Evolutionary conservation across 1,140 invertebrate species (phyloP), one percentile per base, ranked within the genome.

Genomic region (Neelides sp.): DNA sequence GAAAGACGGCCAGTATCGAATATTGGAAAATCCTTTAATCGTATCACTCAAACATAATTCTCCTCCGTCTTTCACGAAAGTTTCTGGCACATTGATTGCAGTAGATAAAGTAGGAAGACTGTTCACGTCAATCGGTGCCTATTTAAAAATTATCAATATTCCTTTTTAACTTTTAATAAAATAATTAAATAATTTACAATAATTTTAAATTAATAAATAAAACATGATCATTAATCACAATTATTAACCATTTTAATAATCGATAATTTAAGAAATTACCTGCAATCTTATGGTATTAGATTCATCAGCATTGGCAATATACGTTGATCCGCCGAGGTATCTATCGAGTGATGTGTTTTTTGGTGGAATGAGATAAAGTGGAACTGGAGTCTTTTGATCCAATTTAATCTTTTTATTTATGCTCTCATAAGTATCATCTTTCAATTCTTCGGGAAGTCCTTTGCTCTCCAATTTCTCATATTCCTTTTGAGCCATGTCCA

Each of bases 41-140:
- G 56, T 48, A 20, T 58, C 52, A 20, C 52, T 54, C 5, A 58
- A n/a, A 24, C 56, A 58, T 22, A 58, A 43, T 24, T 58, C 56
- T 20, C 56, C 56, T 19, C 56, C 56, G 44, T 58, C 56, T 36
- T 58, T 54, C 1, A 58, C 36, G 49, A 58, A 58, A 52, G 52
- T 54, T 34, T 58, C 56, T 8, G 56, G 56, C 4, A 58, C 52
- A 22, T 58, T 58, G 3, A 58, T 37, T 36, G 48, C 50, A 7
- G 56, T 48, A 13, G 52, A 34, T 32, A 8, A n/a, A 3, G 26
- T 17, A 2, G 30, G 40, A 0, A 45, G 42, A 10, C 49, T 34
- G 1, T 36, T 37, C 4, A 57, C 17, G 24, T 15, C 40, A 12
- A 49, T 34, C 3, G 56, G 52, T 4, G 52, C 41, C 51, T 57